Percentiles rank a stretch among this genome's conserved stretches.
These are phyloP conservation scores for Galeopsomyia nigrocyanea DNA, from an alignment of 2,888 invertebrate species.

Conservation along the genomic window DNA sequence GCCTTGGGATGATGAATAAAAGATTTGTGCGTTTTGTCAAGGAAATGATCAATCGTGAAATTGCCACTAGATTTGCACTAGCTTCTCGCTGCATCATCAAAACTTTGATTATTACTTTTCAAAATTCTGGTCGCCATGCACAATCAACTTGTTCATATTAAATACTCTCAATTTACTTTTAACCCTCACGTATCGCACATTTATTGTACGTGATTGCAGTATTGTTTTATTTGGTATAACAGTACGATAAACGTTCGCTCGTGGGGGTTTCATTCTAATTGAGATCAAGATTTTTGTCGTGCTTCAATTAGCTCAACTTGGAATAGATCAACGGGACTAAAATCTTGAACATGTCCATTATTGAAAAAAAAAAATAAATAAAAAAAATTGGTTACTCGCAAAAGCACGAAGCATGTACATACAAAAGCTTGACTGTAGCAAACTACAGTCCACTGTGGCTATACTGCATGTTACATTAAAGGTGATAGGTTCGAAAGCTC, in stretches of 20 bases:
- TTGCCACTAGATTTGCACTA: background rate
- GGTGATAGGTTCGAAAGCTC: slow-evolving; percentile 21
- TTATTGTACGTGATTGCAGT: too few relatives aligned
- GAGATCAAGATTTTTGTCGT: slow-evolving; percentile 39
- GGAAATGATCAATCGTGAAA: slow-evolving; percentile 25
- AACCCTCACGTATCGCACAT: too few relatives aligned
- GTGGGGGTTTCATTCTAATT: slow-evolving; percentile 27
- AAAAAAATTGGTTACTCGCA: slow-evolving; percentile 1
- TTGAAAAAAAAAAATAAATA: background rate
- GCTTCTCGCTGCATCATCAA: too few relatives aligned
- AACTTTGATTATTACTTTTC: too few relatives aligned
- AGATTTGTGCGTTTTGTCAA: slow-evolving; percentile 14
- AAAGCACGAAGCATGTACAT: slow-evolving; percentile 44
- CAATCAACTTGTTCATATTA: too few relatives aligned
- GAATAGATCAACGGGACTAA: slow-evolving; percentile 17
- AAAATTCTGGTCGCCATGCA: too few relatives aligned
- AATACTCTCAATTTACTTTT: too few relatives aligned
- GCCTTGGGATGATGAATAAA: slow-evolving; percentile 17
- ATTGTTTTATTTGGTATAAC: too few relatives aligned
- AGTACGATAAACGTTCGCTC: background rate
- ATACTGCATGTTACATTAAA: slow-evolving; percentile 40
- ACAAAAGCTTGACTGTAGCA: slow-evolving; percentile 26
- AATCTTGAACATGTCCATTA: background rate
- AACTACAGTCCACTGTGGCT: slow-evolving; percentile 29
- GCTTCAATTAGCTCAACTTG: slow-evolving; percentile 36